Evolutionary conservation across 2,797 vertebrate genomes (phyloP), one percentile per base, ranked within the genome.

Genomic region (Sebastes taczanowskii): DNA sequence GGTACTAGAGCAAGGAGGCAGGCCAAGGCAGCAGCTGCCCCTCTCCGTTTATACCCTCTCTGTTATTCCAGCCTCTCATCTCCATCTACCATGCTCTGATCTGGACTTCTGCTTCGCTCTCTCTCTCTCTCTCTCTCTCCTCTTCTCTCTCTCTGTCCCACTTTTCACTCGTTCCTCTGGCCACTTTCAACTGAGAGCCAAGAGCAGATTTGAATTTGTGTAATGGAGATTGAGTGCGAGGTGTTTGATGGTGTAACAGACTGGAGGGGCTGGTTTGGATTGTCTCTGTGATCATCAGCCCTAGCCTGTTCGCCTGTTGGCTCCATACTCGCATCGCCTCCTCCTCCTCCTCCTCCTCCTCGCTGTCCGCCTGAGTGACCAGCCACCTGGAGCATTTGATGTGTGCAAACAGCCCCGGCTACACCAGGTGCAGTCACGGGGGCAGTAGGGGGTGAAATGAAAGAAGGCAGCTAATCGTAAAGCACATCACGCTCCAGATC

Each of bases 381-480:
- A 77, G 86, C 91, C 92, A 94, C 95, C 91, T 94, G 94, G 94
- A 94, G 89, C 85, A 53, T 88, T 85, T 85, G 82, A 91, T 91
- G 79, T 92, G 90, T 74, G 75, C 89, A 87, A 90, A 92, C 91
- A 66, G 87, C 81, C 79, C 63, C 55, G n/a, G 59, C 82, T 73
- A 29, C 16, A 89, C 91, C 91, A 95, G 93, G 93, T 94, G 91
- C 91, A 92, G 71, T 46, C 18, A 4, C 49, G 20, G 74, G 84
- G 84, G 80, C 82, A 65, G 80, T 68, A 59, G 74, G 66, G 71
- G 73, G 32, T 5, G 3, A 66, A 86, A 84, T 84, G 84, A 89
- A 93, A 85, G 82, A 67, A 76, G 84, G 86, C 87, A 88, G 68
- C 87, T 83, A 91, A 91, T 92, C 82, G 61, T 75, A 86, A 84